Evolutionary conservation across 2,113 vertebrate species (phyloP).

Genomic region (Lepus americanus): DNA sequence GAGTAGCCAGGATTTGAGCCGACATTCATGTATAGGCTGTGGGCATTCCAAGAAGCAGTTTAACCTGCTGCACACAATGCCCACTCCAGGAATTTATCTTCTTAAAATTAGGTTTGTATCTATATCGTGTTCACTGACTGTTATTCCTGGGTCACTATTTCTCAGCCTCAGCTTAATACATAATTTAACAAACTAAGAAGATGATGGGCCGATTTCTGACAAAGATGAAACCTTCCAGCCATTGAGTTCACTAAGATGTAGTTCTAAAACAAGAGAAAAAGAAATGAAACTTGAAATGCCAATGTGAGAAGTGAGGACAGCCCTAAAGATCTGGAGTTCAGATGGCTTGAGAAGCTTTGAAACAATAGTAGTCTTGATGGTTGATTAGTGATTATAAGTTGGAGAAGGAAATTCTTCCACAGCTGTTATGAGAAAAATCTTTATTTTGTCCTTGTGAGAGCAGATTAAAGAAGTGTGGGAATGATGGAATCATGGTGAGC

Average conservation of each 20-base stretch:
- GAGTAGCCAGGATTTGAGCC: no score
- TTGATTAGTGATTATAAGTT: not conserved
- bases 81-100: not conserved
- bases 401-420: not conserved
- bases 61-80: no score
- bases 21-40: no score
- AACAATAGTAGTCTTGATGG: not conserved
- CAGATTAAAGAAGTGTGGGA: not conserved
- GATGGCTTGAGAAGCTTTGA: not conserved
- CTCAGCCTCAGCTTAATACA: not conserved
- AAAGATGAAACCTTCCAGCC: not conserved
- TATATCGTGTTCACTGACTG: not conserved
- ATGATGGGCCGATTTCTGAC: not conserved
- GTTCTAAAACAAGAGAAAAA: not conserved
- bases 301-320: not conserved
- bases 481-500: no score
- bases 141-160: slow-evolving; percentile 8
- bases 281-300: not conserved
- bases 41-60: no score
- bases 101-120: not conserved
- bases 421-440: not conserved
- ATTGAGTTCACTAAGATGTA: not conserved
- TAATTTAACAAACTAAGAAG: not conserved
- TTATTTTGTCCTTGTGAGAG: not conserved
- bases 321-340: not conserved